Conservation (phyloP, 1,140 invertebrate species). For the Holcopasites calliopsidis region DNA sequence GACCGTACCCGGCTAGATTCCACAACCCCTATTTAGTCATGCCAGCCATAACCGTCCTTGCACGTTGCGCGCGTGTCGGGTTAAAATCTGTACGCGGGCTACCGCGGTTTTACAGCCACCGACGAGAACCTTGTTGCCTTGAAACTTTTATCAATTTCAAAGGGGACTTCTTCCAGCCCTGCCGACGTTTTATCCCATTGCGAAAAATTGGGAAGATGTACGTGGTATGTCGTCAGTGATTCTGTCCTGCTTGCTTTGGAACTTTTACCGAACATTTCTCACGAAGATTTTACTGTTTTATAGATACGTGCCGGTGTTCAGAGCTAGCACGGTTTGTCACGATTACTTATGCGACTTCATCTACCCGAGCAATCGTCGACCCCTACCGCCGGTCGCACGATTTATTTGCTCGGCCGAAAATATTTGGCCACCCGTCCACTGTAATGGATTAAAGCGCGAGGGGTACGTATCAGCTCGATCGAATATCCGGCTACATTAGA, state of each 20-base stretch:
- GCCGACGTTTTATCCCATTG: neutral
- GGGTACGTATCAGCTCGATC: constrained; percentile 11
- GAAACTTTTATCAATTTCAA: constrained; percentile 38
- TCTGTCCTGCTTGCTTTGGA: too few species aligned
- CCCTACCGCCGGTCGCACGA: too few species aligned
- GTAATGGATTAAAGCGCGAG: constrained; percentile 12
- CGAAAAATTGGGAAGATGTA: too few species aligned
- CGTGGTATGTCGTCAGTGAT: too few species aligned
- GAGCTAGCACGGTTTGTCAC: too few species aligned
- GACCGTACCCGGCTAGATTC: constrained; percentile 47
- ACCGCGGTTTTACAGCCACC: constrained; percentile 5
- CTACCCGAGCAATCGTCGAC: too few species aligned
- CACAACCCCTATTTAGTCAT: constrained; percentile 48
- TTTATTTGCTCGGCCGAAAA: constrained; percentile 9
- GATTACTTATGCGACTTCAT: too few species aligned
- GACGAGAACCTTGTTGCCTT: constrained; percentile 7
- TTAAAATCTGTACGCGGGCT: neutral
- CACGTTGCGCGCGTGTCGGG: neutral
- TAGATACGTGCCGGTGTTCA: too few species aligned
- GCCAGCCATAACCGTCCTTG: constrained; percentile 1
- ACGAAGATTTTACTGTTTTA: too few species aligned
- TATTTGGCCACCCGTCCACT: neutral
- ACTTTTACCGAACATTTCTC: too few species aligned
- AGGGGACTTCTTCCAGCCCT: too few species aligned
- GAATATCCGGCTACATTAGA: constrained; percentile 49